phyloP scores from a whole-genome alignment of 2,797 vertebrate genomes.

The Spatula versicolor region DNA sequence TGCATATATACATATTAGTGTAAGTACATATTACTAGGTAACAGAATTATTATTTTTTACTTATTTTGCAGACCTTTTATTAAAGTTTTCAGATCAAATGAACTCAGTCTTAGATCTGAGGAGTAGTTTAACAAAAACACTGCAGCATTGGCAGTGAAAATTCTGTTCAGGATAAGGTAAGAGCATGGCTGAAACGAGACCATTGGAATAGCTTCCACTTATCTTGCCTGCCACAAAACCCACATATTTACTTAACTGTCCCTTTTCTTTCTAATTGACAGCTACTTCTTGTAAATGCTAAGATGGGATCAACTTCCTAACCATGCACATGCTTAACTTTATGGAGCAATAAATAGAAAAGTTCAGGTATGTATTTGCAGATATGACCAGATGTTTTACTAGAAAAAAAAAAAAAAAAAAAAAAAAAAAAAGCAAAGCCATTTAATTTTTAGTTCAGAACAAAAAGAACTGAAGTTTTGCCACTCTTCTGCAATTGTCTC shows the following conservation, averaged over 20 bases:
- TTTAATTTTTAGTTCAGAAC: not conserved
- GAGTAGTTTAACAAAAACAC: not conserved
- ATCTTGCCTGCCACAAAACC: constrained; percentile 43
- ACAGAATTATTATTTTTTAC: not conserved
- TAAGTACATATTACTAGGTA: not conserved
- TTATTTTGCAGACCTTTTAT: not conserved
- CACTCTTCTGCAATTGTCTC: not conserved
- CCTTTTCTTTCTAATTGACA: not conserved
- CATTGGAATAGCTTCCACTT: not conserved
- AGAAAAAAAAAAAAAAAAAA: not conserved
- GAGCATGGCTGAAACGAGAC: not conserved
- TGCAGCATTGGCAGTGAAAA: not conserved
- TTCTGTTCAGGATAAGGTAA: not conserved
- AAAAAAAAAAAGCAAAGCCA: too few relatives aligned
- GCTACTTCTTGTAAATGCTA: not conserved
- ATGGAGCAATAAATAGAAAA: not conserved
- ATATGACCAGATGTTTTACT: not conserved
- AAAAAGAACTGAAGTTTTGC: not conserved
- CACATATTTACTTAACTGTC: not conserved
- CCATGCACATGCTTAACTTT: not conserved
- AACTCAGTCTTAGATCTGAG: not conserved
- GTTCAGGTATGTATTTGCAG: not conserved
- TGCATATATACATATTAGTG: not conserved
- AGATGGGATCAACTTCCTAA: not conserved
- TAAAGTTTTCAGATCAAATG: not conserved